Conservation (phyloP, 2,113 vertebrate genomes). For the Cettia cetti region DNA sequence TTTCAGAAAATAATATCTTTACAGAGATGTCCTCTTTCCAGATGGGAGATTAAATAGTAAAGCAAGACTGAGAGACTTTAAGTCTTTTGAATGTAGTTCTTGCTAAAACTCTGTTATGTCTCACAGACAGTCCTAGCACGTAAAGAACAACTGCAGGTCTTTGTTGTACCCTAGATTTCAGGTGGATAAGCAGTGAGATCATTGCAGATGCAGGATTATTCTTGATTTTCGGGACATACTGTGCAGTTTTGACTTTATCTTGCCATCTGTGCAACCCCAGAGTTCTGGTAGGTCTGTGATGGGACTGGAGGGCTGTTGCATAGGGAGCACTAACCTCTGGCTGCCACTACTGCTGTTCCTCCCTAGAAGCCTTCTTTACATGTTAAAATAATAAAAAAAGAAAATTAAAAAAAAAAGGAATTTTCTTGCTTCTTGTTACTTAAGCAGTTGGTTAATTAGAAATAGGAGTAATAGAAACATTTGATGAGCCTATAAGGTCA, state of each 20-base stretch:
- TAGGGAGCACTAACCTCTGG: background rate
- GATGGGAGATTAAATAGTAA: background rate
- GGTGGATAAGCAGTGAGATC: background rate
- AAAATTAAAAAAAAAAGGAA: background rate
- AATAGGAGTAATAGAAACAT: background rate
- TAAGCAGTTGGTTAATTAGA: background rate
- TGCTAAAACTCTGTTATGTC: background rate
- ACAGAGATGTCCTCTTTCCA: background rate
- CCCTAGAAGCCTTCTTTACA: background rate
- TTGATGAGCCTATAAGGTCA: background rate
- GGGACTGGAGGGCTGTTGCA: background rate
- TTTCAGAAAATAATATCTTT: background rate
- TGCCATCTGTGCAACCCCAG: background rate
- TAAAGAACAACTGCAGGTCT: background rate
- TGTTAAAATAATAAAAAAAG: background rate
- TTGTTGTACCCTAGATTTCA: background rate
- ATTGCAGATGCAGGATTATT: background rate
- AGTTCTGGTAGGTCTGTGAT: background rate
- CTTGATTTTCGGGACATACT: background rate
- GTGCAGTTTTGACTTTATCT: background rate
- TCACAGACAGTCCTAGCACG: background rate
- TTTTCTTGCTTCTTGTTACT: background rate
- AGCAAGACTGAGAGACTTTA: background rate
- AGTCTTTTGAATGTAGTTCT: background rate
- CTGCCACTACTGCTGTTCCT: background rate